phyloP scores from a whole-genome alignment of 64 coral and sea anemone species.

The Dendrophyllia cribrosa region DNA sequence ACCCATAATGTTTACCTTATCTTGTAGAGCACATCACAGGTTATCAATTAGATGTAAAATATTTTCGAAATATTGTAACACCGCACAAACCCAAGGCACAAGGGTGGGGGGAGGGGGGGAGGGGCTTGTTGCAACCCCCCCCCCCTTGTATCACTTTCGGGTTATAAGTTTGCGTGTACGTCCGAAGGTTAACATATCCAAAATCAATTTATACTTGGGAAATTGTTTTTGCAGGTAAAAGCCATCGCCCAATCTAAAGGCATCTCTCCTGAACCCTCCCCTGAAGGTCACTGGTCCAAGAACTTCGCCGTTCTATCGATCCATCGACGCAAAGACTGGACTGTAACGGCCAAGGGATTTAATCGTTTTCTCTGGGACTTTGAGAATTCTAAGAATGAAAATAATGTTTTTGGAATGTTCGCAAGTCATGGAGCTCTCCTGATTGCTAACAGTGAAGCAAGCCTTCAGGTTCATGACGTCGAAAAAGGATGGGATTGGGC shows the following conservation, averaged over 20 bases:
- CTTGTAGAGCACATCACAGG: too few species aligned
- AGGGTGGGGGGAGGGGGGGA: too few species aligned
- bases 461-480: slow-evolving; percentile 47
- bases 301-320: slow-evolving; percentile 76
- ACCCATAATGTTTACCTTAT: too few species aligned
- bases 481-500: slow-evolving; percentile 83
- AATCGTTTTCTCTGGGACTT: slow-evolving; percentile 60
- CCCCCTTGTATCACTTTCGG: too few species aligned
- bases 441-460: slow-evolving; percentile 65
- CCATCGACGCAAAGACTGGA: slow-evolving; percentile 74
- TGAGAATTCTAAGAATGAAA: slow-evolving; percentile 34
- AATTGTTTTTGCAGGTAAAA: neutral
- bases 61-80: too few species aligned
- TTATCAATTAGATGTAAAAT: too few species aligned
- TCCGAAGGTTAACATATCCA: too few species aligned
- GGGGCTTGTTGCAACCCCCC: too few species aligned
- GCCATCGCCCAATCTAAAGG: neutral
- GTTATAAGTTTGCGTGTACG: too few species aligned
- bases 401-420: slow-evolving; percentile 76
- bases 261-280: neutral
- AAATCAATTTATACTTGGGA: too few species aligned
- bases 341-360: slow-evolving; percentile 84
- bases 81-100: too few species aligned
- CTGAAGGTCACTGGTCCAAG: slow-evolving; percentile 75
- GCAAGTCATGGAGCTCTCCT: slow-evolving; percentile 57